Evolutionary conservation across 2,888 invertebrate genomes (phyloP), one percentile per base, ranked within the genome.

Genomic region (Drosophila setosimentum): DNA sequence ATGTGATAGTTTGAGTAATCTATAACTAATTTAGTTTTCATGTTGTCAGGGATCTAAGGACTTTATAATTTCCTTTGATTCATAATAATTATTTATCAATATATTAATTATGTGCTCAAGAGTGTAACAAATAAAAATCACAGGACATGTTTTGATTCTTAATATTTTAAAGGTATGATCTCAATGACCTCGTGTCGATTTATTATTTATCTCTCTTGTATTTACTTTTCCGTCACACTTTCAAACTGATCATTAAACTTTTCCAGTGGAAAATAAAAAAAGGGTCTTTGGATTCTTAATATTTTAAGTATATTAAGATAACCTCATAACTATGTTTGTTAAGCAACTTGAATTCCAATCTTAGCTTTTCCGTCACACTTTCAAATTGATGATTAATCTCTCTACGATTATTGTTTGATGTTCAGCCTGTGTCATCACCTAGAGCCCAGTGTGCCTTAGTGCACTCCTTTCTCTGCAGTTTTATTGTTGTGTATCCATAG

Each of bases 381-480:
- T 10, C 13, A 5, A 24, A 2, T 2, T 42, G 24, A 35, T 60
- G 27, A 29, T 42, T 6, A 29, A 48, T 18, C 13, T 42, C 10
- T 33, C 6, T 16, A n/a, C 8, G 33, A 16, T 30, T 2, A 16
- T 40, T 42, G 37, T 24, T 16, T 27, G 37, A 21, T n/a, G 10
- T 27, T 40, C 33, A 58, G 10, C 33, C 27, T 42, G 33, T 57
- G 49, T 30, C 63, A 53, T 32, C 59, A 70, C 24, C 48, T 45
- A 62, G 48, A 60, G 53, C 68, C 76, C 78, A 80, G 67, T 76
- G 80, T 76, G 80, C 65, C 35, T 13, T 2, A 53, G 18, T 42
- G 10, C 40, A 33, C 49, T 59, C 69, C 76, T 71, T 68, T 76
- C 64, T 45, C 58, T 62, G 24, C 54, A 11, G 18, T 59, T 42